phyloP scores from a whole-genome alignment of 2,888 invertebrate genomes.

The Megaustenia siamemsis region DNA sequence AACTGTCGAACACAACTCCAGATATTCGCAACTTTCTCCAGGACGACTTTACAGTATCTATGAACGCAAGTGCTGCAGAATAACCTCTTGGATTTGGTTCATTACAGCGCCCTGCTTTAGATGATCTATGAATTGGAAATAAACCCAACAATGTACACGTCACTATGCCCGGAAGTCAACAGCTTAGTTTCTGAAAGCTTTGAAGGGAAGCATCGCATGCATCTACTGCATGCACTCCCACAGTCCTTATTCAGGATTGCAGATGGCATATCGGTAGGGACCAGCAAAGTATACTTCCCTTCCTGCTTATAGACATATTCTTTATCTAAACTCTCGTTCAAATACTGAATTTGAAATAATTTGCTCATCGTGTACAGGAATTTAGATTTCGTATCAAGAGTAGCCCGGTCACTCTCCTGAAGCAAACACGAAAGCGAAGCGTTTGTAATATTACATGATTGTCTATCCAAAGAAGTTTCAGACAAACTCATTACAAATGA shows the following conservation, averaged over 20 bases:
- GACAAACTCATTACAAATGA: neutral
- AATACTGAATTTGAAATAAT: neutral
- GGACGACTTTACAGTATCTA: conserved; percentile 53
- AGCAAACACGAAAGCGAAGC: neutral
- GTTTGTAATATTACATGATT: neutral
- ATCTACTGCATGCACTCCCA: conserved; percentile 51
- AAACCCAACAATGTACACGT: conserved; percentile 57
- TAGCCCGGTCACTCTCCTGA: neutral
- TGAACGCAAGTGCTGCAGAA: conserved; percentile 55
- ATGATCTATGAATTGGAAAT: conserved; percentile 58
- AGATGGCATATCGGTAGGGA: conserved; percentile 35
- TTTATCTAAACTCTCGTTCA: neutral
- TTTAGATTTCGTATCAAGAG: neutral
- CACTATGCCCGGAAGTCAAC: conserved; percentile 50
- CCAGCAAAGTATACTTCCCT: neutral
- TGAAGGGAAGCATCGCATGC: conserved; percentile 47
- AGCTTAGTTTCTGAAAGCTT: conserved; percentile 44
- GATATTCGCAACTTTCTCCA: conserved; percentile 38
- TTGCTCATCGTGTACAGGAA: neutral
- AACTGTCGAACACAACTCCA: conserved; percentile 57
- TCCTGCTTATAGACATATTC: neutral
- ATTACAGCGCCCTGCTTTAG: neutral
- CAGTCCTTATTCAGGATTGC: conserved; percentile 45
- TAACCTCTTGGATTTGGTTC: conserved; percentile 52
- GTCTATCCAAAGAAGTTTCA: neutral